Percentiles rank a stretch among this genome's conserved stretches.
phyloP scores from a whole-genome alignment of 2,888 invertebrate genomes.

The Sminthurinus aureus region DNA sequence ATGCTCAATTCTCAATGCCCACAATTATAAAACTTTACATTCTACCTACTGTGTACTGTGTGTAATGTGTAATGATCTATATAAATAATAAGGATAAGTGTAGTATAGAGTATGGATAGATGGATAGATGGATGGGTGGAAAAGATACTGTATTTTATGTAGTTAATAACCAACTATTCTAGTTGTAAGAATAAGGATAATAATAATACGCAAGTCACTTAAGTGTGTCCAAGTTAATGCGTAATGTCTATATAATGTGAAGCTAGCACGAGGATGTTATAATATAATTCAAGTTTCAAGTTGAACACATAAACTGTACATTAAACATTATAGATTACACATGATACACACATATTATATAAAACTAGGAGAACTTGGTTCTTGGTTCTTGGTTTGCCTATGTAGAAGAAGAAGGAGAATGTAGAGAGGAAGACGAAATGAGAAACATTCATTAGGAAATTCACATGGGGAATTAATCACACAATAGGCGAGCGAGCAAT shows the following conservation, averaged over 20 bases:
- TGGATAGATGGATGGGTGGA: background rate
- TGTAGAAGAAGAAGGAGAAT: constrained; percentile 5
- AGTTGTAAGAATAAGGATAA: background rate
- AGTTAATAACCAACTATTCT: background rate
- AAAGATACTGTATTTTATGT: background rate
- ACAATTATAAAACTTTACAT: too few relatives aligned
- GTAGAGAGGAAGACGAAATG: constrained; percentile 21
- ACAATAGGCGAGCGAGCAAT: constrained; percentile 19
- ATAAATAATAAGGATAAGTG: too few relatives aligned
- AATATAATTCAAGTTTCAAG: background rate
- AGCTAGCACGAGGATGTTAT: background rate
- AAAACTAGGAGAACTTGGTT: background rate
- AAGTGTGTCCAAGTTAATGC: background rate
- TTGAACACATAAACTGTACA: too few relatives aligned
- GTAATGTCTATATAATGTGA: background rate
- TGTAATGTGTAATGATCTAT: too few relatives aligned
- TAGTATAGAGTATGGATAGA: too few relatives aligned
- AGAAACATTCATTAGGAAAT: constrained; percentile 33
- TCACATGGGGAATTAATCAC: constrained; percentile 39
- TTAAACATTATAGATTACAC: too few relatives aligned
- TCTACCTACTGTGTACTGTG: too few relatives aligned
- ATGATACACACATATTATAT: background rate
- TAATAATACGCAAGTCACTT: too few relatives aligned
- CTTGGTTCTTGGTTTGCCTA: too few relatives aligned
- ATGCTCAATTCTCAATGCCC: too few relatives aligned